Percentiles rank a stretch among this genome's conserved stretches.
Conservation (phyloP, 2,888 invertebrate genomes). For the Corbicula japonica region DNA sequence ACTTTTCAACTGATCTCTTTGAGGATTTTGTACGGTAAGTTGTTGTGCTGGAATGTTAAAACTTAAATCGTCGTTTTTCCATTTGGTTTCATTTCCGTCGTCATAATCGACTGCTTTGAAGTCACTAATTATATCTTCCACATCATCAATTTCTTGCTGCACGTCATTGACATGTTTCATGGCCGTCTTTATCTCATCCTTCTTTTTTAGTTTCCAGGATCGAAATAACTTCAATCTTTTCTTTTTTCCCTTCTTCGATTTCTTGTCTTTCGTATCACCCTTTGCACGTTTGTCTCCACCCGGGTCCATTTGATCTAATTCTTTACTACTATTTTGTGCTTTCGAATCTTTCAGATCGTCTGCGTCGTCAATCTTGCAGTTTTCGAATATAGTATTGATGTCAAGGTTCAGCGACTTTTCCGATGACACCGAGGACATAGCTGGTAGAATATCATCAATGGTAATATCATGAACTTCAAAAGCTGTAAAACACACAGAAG, state of each 20-base stretch:
- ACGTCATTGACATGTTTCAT: background rate
- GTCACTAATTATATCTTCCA: background rate
- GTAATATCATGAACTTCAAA: too few relatives aligned
- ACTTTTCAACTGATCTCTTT: background rate
- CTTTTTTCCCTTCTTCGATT: slow-evolving; percentile 1
- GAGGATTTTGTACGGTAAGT: background rate
- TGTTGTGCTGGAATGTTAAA: background rate
- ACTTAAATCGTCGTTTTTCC: background rate
- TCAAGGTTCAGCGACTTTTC: background rate
- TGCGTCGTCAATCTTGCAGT: background rate
- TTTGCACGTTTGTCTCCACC: background rate
- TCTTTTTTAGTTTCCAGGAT: background rate
- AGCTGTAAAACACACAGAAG: too few relatives aligned
- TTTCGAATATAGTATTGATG: background rate
- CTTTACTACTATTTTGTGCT: background rate
- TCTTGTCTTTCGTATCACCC: slow-evolving; percentile 1
- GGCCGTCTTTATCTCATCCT: slow-evolving; percentile 2
- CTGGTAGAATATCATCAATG: too few relatives aligned
- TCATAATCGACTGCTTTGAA: background rate
- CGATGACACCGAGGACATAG: background rate
- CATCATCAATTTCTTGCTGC: slow-evolving; percentile 12
- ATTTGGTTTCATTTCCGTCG: background rate
- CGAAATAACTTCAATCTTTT: background rate
- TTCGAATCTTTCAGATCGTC: background rate
- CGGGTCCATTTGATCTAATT: background rate